Base-by-base conservation (phyloP, 2,797 vertebrate species). In the Takifugu ocellatus region DNA sequence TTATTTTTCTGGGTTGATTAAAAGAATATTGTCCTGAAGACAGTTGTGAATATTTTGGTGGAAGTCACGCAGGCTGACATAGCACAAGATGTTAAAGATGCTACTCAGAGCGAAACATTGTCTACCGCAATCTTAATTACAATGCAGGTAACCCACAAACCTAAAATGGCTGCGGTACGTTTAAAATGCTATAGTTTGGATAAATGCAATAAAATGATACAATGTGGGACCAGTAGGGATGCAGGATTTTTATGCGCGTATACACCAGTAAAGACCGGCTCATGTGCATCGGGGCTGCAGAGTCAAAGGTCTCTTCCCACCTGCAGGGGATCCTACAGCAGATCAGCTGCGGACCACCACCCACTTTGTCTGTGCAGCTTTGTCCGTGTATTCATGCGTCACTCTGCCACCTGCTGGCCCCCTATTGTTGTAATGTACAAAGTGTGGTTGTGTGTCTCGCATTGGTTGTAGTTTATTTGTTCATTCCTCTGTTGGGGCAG, bases 321-420 rank as follows among this genome's bases (percentile, higher is more conserved):
- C 49, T 53, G 15, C 33, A 31, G 16, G 25, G 26, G 27, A 12
- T 21, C 14, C 25, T 3, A 33, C 36, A 14, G 36, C 36, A 4
- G 36, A 14, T 14, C 12, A 39, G 36, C 36, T 5, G 36, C 36
- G 26, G 16, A 11, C 26, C 29, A 25, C 26, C n/a, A 39, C 5
- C 17, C 0, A 31, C n/a, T 29, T 15, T 26, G 21, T 31, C 21
- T 42, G 31, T 33, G 31, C 7, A 33, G 31, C 31, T 43, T 26
- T 44, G 44, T 53, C 47, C 67, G 5, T 24, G 51, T 56, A 49
- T 51, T 14, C 3, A 56, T 64, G 77, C 51, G 42, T 33, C 70
- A 63, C 49, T 12, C 56, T 54, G 86, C 90, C 90, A 78, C 70
- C 89, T 88, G 66, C 79, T 88, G 90, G 85, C 62, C 42, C 21